Evolutionary conservation across 2,797 vertebrate species (phyloP), one percentile per base, ranked within the genome.

Genomic region (Typhlichthys eigenmanni): DNA sequence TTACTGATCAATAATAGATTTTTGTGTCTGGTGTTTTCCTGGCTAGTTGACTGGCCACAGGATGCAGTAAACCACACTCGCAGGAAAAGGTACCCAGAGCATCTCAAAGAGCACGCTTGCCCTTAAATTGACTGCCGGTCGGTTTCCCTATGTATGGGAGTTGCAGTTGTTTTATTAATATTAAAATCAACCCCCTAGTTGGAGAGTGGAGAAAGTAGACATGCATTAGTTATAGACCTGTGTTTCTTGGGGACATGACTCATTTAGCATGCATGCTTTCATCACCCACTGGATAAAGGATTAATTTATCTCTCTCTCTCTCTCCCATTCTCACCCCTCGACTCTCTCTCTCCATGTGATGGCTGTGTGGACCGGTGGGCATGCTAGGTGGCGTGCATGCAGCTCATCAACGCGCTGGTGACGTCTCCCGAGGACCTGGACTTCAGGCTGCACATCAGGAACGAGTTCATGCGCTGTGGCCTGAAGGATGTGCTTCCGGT

Each of bases 381-480:
- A 68, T 87, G 86, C 62, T 82, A 99, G 98, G 95, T 98, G 81
- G 96, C 98, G 57, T 99, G 96, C 76, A 99, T 99, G 96, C 97
- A 99, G 89, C 94, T 99, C 81, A 99, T 99, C 92, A 98, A 99
- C 87, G 98, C 97, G 60, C 94, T 99, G 0, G 94, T 99, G 88
- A 98, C 97, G 32, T 98, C 95, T 87, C 96, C 96, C 75, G 98
- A 99, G 89, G 98, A 99, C 85, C 87, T 99, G 92, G 96, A 99
- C 93, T 95, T 98, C 85, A 95, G 98, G 83, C 95, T 98, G 84
- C 97, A 98, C 86, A 95, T 98, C 89, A 95, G 96, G 92, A 99
- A 98, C 93, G 96, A 99, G 93, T 99, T 99, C 92, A 96, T 97
- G 93, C 96, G 95, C 78, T 96, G 94, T 80, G 97, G 96, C 87